Evolutionary conservation across 2,888 invertebrate genomes (phyloP), one percentile per base, ranked within the genome.

Genomic region (Nemoura dubitans): DNA sequence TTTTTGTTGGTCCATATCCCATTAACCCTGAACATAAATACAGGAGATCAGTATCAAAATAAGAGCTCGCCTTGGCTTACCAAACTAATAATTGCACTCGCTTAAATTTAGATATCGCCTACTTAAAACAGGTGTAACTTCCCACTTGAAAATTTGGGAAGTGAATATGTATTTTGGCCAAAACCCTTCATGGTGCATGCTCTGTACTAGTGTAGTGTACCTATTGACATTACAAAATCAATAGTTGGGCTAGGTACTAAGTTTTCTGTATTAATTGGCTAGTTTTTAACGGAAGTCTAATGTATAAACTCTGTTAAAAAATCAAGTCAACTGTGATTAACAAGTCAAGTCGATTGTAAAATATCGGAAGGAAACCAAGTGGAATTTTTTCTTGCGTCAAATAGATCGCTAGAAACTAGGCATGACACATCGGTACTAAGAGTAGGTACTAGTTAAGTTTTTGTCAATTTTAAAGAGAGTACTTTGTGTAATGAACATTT

Each of bases 1-100:
- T 83, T 26, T 83, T 83, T 82, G 0, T 26, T 36, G 36, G 36
- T 42, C 36, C 42, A 42, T 76, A 59, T 84, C 25, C 21, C 43
- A 21, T 28, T 84, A 84, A 84, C 84, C 84, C 84, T 84, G 84
- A 84, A 76, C 59, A 84, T 84, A 84, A 84, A 84, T 84, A 84
- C 84, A 30, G n/a, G 84, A 83, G 83, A 83, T 83, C 42, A 30
- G 83, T 83, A 83, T 84, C 84, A 84, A 84, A 84, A 84, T 43
- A 84, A 26, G 84, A 26, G 28, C 28, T 59, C 26, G 28, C 27
- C 59, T 59, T 59, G 84, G 76, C 29, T 59, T 76, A 59, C 30
- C 28, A 76, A 26, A 42, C 27, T 84, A 6, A 27, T 81, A 81
- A 81, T 84, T 84, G 59, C 84, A 26, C 27, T 59, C 27, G 84